These are phyloP conservation scores for honey bee (Apis mellifera) DNA, from an alignment of 1,140 invertebrate genomes.

Conservation along the genomic window Amel_HAv3.1 CM009932.2:5222501-5223000, in stretches of 20 bases:
- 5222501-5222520: no score
- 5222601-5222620: no score
- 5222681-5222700: no score
- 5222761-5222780: constrained; percentile 13
- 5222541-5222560: no score
- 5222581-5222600: no score
- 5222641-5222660: neutral
- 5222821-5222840: constrained; percentile 11
- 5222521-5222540: no score
- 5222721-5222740: neutral
- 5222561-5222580: no score
- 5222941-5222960: constrained; percentile 17
- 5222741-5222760: constrained; percentile 2
- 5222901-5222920: neutral
- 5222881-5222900: constrained; percentile 32
- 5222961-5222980: neutral
- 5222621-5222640: no score
- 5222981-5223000: neutral
- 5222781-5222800: constrained; percentile 21
- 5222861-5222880: constrained; percentile 36
- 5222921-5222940: constrained; percentile 18
- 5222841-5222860: constrained; percentile 12
- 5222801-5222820: constrained; percentile 1
- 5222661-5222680: neutral
- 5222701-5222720: neutral